Base-by-base conservation (phyloP, 2,888 invertebrate genomes). In the Callosobruchus maculatus region DNA sequence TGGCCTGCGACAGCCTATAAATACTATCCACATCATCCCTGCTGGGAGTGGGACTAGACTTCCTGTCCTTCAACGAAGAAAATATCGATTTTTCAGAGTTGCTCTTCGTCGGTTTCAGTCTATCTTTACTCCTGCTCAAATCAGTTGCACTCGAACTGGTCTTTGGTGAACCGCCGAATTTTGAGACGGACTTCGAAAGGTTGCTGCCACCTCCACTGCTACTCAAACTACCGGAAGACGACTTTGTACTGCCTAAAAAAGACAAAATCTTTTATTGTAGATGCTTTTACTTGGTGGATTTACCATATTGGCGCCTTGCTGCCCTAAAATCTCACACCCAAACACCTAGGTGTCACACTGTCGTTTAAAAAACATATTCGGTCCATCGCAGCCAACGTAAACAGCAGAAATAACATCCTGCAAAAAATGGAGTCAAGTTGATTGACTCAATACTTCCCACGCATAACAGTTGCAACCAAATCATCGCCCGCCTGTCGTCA, bases 21-120 rank as follows among this genome's bases (percentile, higher is more conserved):
- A 91, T 87, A 73, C 91, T 91, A 72, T 92, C 92, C 26, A 89
- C 88, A 73, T 93, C 93, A 74, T 93, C 93, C 66, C 91, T 87
- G 5, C 90, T 87, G 0, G 90, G 88, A 70, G 92, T 92, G 0
- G 93, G 93, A 81, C 92, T 93, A 1, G 92, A 90, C 82, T 93
- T 92, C 22, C 92, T 88, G 72, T 92, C 89, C 4, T 87, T 91
- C 0, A 88, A 84, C 13, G 90, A 88, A 0, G 91, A 88, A 83
- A 92, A 92, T 80, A 93, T 89, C 2, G 91, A 91, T 83, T 93
- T 93, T 69, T 93, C 93, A 66, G 87, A 85, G 21, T 88, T 89
- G 86, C 89, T 89, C 68, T 92, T 90, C 79, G 90, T 90, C 67
- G 90, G 86, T 73, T 92, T 88, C 2, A 91, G 90, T 72, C 90